phyloP scores from a whole-genome alignment of 2,113 vertebrate species.

The Tichodroma muraria region DNA sequence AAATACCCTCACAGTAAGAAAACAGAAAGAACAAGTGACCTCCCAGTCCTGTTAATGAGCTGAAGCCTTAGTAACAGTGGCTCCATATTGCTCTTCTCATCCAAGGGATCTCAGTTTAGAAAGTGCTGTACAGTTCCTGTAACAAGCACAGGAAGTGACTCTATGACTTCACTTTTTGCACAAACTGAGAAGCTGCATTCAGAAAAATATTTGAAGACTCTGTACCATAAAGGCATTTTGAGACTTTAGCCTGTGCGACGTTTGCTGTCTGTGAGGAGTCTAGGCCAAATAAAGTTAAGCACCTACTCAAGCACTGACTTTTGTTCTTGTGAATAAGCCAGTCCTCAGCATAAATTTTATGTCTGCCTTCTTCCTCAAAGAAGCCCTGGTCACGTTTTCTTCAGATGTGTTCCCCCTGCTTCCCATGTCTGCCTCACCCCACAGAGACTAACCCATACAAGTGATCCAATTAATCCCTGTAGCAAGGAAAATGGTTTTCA shows the following conservation, averaged over 20 bases:
- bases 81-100: background rate
- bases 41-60: background rate
- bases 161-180: background rate
- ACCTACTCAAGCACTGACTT: background rate
- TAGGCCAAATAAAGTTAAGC: background rate
- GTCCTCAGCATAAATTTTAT: background rate
- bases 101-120: background rate
- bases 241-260: background rate
- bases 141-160: background rate
- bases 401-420: background rate
- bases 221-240: background rate
- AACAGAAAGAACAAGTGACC: background rate
- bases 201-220: background rate
- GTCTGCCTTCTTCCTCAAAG: background rate
- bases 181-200: accelerated
- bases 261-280: background rate
- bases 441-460: background rate
- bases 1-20: background rate
- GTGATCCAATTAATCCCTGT: background rate
- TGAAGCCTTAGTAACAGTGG: background rate
- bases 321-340: background rate
- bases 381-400: background rate
- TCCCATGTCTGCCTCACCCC: background rate
- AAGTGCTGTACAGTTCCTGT: background rate
- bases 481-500: background rate